These are phyloP conservation scores for Dicrostonyx torquatus DNA, from an alignment of 2,797 vertebrate species.

Conservation along the genomic window DNA sequence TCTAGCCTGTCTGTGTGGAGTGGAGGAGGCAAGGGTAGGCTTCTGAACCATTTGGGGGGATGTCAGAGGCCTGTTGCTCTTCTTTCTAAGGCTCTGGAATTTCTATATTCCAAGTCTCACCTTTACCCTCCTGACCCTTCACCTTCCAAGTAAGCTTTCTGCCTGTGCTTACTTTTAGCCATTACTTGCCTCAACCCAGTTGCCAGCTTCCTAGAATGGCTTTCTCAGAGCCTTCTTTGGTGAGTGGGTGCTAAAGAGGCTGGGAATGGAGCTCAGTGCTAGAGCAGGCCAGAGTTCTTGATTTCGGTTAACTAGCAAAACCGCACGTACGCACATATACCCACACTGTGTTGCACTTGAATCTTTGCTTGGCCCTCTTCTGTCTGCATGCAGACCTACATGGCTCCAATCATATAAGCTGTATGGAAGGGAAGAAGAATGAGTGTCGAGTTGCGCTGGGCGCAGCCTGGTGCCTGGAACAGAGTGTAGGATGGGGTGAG, in stretches of 20 bases:
- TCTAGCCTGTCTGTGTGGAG: neutral
- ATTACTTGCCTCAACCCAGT: neutral
- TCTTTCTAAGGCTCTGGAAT: neutral
- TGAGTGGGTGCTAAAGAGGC: neutral
- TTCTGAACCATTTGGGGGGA: neutral
- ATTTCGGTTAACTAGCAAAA: neutral
- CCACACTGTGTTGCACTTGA: neutral
- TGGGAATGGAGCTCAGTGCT: neutral
- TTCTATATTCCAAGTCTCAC: neutral
- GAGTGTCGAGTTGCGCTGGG: neutral
- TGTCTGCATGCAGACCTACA: neutral
- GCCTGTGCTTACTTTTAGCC: neutral
- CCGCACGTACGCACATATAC: neutral
- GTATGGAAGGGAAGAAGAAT: neutral
- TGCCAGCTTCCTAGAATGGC: neutral
- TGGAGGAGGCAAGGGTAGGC: neutral
- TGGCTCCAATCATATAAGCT: neutral
- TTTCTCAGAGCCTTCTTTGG: neutral
- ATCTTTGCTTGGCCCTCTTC: neutral
- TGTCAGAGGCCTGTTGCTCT: neutral
- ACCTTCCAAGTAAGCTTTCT: neutral
- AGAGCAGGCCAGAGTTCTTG: neutral
- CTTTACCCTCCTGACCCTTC: neutral
- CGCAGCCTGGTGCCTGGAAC: neutral
- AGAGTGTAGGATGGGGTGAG: neutral